Percentiles rank a stretch among this genome's conserved stretches.
phyloP scores from a whole-genome alignment of 2,797 vertebrate genomes.

The Eulemur coronatus region DNA sequence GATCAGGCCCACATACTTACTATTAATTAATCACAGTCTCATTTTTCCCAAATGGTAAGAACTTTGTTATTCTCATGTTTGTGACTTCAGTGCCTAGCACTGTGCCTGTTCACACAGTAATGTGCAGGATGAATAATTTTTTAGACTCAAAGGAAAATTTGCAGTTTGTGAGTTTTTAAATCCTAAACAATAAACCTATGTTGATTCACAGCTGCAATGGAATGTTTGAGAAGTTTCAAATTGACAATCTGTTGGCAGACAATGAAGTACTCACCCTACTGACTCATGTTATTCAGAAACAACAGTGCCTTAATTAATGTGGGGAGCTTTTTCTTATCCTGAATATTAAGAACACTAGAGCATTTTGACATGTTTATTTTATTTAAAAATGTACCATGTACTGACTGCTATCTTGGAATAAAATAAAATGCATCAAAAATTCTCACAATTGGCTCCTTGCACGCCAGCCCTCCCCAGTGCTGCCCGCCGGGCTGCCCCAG shows the following conservation, averaged over 20 bases:
- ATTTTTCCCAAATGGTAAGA: background rate
- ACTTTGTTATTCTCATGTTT: background rate
- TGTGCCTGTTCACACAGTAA: background rate
- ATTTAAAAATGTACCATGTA: background rate
- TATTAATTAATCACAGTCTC: constrained; percentile 2
- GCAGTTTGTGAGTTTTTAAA: background rate
- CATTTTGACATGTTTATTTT: background rate
- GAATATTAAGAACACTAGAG: background rate
- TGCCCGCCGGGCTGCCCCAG: background rate
- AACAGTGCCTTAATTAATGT: background rate
- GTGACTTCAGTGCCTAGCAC: background rate
- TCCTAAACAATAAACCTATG: background rate
- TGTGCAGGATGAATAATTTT: background rate
- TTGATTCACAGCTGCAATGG: background rate
- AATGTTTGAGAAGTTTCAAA: background rate
- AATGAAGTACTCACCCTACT: background rate
- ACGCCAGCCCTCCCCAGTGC: background rate
- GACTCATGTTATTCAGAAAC: background rate
- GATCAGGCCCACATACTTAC: background rate
- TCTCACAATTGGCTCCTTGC: background rate
- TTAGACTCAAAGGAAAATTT: background rate
- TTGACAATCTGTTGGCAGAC: background rate
- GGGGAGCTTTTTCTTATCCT: background rate
- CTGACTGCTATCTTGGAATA: background rate
- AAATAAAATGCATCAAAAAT: background rate